phyloP scores from a whole-genome alignment of 2,888 invertebrate species.

The Anagyrus pseudococci region DNA sequence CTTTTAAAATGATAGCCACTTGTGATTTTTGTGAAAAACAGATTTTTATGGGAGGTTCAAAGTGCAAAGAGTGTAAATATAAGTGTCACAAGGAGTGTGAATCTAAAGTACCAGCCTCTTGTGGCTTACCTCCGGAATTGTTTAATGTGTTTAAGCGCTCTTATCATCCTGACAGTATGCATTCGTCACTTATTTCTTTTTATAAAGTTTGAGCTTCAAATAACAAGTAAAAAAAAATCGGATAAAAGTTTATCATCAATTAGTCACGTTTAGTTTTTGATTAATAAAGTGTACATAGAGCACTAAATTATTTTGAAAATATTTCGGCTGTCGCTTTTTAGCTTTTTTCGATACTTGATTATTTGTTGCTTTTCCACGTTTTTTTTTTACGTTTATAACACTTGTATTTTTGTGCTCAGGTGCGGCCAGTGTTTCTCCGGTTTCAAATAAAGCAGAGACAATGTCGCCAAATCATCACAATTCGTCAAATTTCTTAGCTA shows the following conservation, averaged over 20 bases:
- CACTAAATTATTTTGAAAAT: too few species aligned
- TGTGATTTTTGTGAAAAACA: slow-evolving; percentile 91
- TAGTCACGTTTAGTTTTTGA: too few species aligned
- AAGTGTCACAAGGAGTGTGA: slow-evolving; percentile 89
- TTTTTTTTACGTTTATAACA: neutral
- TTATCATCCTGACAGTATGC: slow-evolving; percentile 69
- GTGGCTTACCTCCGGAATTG: slow-evolving; percentile 86
- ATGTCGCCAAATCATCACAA: slow-evolving; percentile 60
- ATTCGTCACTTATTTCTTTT: neutral
- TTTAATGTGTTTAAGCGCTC: slow-evolving; percentile 83
- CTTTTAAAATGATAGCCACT: slow-evolving; percentile 81
- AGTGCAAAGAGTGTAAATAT: slow-evolving; percentile 95
- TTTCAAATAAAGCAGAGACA: slow-evolving; percentile 61
- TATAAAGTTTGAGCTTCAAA: neutral
- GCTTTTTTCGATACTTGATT: too few species aligned
- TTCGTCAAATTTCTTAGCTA: slow-evolving; percentile 54
- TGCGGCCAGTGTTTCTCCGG: slow-evolving; percentile 62
- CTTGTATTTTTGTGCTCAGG: slow-evolving; percentile 42
- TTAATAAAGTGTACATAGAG: too few species aligned
- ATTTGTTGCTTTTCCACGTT: neutral
- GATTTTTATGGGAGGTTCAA: slow-evolving; percentile 84
- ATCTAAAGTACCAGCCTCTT: slow-evolving; percentile 89
- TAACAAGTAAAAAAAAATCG: neutral
- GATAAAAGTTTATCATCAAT: neutral
- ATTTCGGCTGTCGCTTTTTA: too few species aligned